Percentiles rank a stretch among this genome's conserved stretches.
Evolutionary conservation across 2,113 vertebrate species (phyloP).

Genomic region (Archilochus colubris): DNA sequence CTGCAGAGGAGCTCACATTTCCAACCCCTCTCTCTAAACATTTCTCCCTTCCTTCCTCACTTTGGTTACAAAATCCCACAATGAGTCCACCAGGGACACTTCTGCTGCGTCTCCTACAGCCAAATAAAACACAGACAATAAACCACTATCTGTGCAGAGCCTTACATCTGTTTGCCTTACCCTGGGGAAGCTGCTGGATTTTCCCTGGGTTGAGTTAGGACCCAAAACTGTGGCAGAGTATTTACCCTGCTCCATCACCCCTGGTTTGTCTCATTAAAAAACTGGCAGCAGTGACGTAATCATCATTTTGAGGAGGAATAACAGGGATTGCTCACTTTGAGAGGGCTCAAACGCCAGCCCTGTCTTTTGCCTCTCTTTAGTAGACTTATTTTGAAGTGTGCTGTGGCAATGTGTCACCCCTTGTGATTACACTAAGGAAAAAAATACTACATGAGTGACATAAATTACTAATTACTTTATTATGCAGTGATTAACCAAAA

Average conservation of each 20-base stretch:
- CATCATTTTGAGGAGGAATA: not conserved
- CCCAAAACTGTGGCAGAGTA: not conserved
- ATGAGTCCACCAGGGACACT: not conserved
- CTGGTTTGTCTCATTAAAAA: conserved; percentile 8
- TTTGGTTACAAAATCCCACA: not conserved
- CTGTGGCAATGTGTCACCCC: conserved; percentile 51
- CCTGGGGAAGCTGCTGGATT: not conserved
- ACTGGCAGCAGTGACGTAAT: not conserved
- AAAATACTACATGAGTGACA: conserved; percentile 72
- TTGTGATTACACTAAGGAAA: conserved; percentile 62
- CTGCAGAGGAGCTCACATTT: not conserved
- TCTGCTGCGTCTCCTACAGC: not conserved
- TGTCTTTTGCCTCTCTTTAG: conserved; percentile 1
- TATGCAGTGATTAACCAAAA: conserved; percentile 51
- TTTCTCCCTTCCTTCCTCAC: not conserved
- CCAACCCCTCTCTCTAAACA: not conserved
- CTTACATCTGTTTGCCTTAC: not conserved
- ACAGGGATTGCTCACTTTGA: not conserved
- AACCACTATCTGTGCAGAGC: not conserved
- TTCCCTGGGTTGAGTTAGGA: not conserved
- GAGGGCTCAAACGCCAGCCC: not conserved
- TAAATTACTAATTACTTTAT: conserved; percentile 82
- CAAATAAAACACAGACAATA: not conserved
- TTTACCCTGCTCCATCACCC: not conserved
- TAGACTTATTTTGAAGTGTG: not conserved